Conservation (phyloP, 2,113 vertebrate species). For the Orcinus orca region DNA sequence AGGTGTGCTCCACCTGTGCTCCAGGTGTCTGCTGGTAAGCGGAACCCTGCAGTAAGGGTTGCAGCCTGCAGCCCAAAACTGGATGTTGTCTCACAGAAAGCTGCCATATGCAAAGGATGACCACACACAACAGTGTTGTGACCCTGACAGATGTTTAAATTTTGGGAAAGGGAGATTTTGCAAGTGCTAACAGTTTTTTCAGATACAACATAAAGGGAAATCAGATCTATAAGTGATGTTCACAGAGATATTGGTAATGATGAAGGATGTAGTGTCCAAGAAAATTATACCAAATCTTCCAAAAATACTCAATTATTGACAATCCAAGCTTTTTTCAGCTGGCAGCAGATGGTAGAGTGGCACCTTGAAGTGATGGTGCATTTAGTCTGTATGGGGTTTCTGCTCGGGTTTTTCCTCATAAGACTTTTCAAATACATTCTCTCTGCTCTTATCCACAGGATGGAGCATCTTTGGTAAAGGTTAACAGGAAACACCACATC, state of each 20-base stretch:
- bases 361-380: background rate
- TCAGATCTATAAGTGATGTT: conserved; percentile 50
- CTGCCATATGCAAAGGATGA: background rate
- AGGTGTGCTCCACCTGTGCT: background rate
- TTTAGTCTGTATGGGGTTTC: conserved; percentile 86
- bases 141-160: background rate
- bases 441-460: background rate
- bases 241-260: conserved; percentile 79
- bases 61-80: background rate
- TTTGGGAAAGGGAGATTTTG: background rate
- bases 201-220: background rate
- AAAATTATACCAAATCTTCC: conserved; percentile 72
- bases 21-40: background rate
- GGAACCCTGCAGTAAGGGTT: background rate
- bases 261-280: conserved; percentile 71
- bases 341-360: conserved; percentile 12
- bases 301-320: conserved; percentile 76
- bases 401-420: conserved; percentile 65
- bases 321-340: background rate
- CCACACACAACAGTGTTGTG: background rate
- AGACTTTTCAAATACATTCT: background rate
- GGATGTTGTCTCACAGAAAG: background rate
- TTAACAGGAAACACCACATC: background rate
- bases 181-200: conserved; percentile 32
- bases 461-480: background rate